Percentiles rank a stretch among this genome's conserved stretches.
Evolutionary conservation across 2,888 invertebrate species (phyloP).

Genomic region (Noctua fimbriata): DNA sequence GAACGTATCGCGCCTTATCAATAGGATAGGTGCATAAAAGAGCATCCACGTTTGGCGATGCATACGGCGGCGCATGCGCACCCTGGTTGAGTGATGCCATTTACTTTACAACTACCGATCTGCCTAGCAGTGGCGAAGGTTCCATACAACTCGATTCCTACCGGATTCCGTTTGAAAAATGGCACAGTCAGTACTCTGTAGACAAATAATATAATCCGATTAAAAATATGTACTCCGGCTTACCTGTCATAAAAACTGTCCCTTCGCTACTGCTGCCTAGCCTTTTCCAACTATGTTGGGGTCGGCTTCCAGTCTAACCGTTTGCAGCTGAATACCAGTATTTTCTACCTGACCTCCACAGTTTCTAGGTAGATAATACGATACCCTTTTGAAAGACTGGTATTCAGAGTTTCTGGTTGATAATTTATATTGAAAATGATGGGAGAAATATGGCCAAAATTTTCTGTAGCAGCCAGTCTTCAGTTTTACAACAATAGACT

Average conservation of each 20-base stretch:
- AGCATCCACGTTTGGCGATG: background rate
- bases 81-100: background rate
- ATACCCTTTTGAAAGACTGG: background rate
- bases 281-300: background rate
- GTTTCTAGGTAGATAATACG: no score
- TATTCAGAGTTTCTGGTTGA: background rate
- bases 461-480: background rate
- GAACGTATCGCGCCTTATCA: background rate
- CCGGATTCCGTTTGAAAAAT: no score
- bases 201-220: no score
- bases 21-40: background rate
- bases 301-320: background rate
- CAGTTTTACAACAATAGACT: background rate
- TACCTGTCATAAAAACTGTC: no score
- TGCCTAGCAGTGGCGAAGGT: no score
- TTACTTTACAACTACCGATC: background rate
- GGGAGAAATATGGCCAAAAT: background rate
- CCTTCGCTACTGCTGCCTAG: background rate
- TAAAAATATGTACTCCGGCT: no score
- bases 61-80: background rate
- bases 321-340: no score
- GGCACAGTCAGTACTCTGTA: no score
- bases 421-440: no score
- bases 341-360: no score
- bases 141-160: no score